Evolutionary conservation across 2,888 invertebrate genomes (phyloP).

Genomic region (Phania funesta): DNA sequence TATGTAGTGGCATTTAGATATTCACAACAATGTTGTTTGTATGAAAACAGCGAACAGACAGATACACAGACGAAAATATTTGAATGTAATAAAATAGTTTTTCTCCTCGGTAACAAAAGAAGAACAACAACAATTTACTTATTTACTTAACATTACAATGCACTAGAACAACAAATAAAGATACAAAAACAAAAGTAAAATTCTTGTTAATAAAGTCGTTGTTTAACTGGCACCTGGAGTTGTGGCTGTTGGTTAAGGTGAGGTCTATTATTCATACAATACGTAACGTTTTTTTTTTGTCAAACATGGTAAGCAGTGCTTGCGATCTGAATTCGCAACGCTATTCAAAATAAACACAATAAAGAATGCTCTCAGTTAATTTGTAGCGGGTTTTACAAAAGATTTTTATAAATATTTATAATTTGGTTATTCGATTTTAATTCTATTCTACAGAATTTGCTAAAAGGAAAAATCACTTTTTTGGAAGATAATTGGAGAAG

Average conservation of each 20-base stretch:
- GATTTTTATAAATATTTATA: no score
- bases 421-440: no score
- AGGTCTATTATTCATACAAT: slow-evolving; percentile 59
- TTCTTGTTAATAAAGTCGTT: slow-evolving; percentile 64
- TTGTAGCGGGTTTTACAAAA: no score
- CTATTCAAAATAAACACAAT: background rate
- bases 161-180: slow-evolving; percentile 6
- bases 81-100: slow-evolving; percentile 27
- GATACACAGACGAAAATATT: slow-evolving; percentile 25
- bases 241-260: slow-evolving; percentile 55
- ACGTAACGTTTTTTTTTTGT: background rate
- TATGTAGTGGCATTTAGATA: slow-evolving; percentile 32
- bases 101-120: background rate
- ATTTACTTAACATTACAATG: slow-evolving; percentile 21
- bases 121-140: slow-evolving; percentile 18
- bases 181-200: slow-evolving; percentile 45
- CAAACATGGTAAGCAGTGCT: slow-evolving; percentile 22
- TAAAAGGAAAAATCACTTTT: no score
- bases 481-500: no score
- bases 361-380: no score
- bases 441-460: no score
- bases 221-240: slow-evolving; percentile 64
- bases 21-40: slow-evolving; percentile 29
- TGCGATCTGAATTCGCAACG: slow-evolving; percentile 8
- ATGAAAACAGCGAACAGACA: slow-evolving; percentile 14